A percentile compares a stretch with the other conserved stretches of the same genome.
Evolutionary conservation across 2,797 vertebrate genomes (phyloP).

Genomic region (Menidia menidia): DNA sequence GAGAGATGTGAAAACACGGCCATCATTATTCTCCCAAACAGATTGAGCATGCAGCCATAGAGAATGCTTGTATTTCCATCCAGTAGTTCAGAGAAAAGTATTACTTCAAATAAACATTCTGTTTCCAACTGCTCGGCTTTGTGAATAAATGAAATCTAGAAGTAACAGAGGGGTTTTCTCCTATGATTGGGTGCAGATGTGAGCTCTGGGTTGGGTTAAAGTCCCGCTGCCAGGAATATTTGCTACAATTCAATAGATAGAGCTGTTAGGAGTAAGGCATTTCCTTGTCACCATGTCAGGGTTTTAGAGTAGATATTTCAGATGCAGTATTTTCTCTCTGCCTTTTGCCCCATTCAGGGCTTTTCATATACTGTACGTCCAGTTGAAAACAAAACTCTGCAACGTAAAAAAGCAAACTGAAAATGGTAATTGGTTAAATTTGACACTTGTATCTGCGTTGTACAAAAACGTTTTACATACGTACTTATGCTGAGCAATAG

Average conservation of each 20-base stretch:
- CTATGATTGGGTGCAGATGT: conserved; percentile 85
- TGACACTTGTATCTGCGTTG: no score
- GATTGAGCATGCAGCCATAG: conserved; percentile 58
- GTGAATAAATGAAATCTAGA: conserved; percentile 80
- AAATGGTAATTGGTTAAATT: neutral
- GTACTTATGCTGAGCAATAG: neutral
- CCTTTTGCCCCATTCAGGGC: conserved; percentile 25
- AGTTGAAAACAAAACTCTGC: conserved; percentile 31
- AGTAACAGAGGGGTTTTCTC: conserved; percentile 76
- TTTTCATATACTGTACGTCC: conserved; percentile 8
- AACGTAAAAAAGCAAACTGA: conserved; percentile 12
- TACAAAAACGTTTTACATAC: neutral
- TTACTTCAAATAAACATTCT: conserved; percentile 86
- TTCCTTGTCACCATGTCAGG: conserved; percentile 81
- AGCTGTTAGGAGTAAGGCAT: conserved; percentile 80
- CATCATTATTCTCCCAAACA: conserved; percentile 19
- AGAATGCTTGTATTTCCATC: conserved; percentile 64
- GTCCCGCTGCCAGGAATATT: conserved; percentile 83
- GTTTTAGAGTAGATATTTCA: conserved; percentile 73
- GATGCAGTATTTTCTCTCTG: conserved; percentile 56
- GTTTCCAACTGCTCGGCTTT: conserved; percentile 74
- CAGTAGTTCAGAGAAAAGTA: conserved; percentile 82
- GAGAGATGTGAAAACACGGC: neutral
- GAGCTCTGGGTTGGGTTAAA: conserved; percentile 84
- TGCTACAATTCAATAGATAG: conserved; percentile 85